Evolutionary conservation across 1,140 invertebrate genomes (phyloP), one percentile per base, ranked within the genome.

Genomic region (Conopomorpha cramerella): DNA sequence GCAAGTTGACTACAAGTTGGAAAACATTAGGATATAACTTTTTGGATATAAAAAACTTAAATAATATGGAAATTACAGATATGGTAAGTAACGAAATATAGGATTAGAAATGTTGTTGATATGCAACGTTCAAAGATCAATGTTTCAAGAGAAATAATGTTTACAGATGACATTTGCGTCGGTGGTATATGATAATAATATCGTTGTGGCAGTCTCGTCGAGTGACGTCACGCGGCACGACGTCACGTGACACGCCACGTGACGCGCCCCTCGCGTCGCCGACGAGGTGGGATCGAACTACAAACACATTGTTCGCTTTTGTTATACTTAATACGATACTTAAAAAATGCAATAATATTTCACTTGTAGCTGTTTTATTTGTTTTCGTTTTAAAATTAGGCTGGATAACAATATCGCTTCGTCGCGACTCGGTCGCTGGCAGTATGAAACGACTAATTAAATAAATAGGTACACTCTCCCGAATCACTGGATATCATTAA

Each of bases 401-500:
- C 46, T 46, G 48, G 46, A 52, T 49, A 54, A 51, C 52, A 44
- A 33, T 55, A 51, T 55, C 63, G 53, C 58, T 55, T 56, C 62
- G 39, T 23, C 40, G 40, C 44, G 55, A 49, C 58, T 55, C n/a
- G n/a, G 62, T 59, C 55, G 59, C 51, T 57, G 63, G 66, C 66
- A 68, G 63, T 73, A 67, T 57, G 71, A 71, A 67, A 76, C 62
- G 49, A 65, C 66, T 71, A 72, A 70, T 52, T 66, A 73, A 76
- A 76, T 76, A 76, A 76, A 73, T 73, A 76, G 71, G 68, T 47
- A 68, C 58, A n/a, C n/a, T n/a, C n/a, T 73, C 70, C 66, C 63
- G 63, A 73, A 62, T 71, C 71, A 71, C 71, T 76, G 71, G 71
- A 71, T 66, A 73, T 70, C 73, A 73, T 76, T 76, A 73, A 76